Base-by-base conservation (phyloP, 2,113 vertebrate species). In the Xiphophorus hellerii region DNA sequence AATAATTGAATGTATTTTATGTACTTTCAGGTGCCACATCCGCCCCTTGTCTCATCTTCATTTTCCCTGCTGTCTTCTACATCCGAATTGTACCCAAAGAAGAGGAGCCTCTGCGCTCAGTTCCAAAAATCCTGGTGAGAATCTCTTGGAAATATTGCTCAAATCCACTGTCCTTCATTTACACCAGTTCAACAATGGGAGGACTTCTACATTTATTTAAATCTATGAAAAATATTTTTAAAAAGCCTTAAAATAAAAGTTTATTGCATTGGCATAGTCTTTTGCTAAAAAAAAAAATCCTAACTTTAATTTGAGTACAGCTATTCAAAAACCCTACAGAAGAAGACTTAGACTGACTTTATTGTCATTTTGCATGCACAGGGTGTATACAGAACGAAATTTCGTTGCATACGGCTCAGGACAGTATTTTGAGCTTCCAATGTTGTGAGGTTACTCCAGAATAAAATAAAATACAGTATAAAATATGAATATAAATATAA, bases 31-130 rank as follows among this genome's bases (percentile, higher is more conserved):
- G 98, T 92, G 97, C 98, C 81, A 99, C 98, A 0, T 99, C 97
- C 0, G 97, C 98, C 71, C 98, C 98, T 0, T 99, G 97, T 88
- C 96, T 99, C 93, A 99, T 99, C 91, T 99, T 99, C 93, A 99
- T 99, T 91, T 99, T 99, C 85, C 98, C 98, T 0, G 98, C 97
- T 54, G 93, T 98, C 81, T 99, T 99, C 94, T 99, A 99, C 92
- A 97, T 99, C 67, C 96, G 97, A 62, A 99, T 99, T 80, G 91
- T 99, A 84, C 97, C 98, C 90, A 95, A 96, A 81, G 97, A 99
- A 87, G 96, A 96, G 72, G 97, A 99, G 76, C 97, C 98, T 0
- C 83, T 94, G 73, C 94, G 88, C 82, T 99, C 98, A 0, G 69
- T 89, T 7, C 97, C 96, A 60, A 99, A 99, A 94, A 96, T 99